Percentiles rank a stretch among this genome's conserved stretches.
Evolutionary conservation across 1,140 invertebrate genomes (phyloP).

Genomic region (Scaptomyza hsui): DNA sequence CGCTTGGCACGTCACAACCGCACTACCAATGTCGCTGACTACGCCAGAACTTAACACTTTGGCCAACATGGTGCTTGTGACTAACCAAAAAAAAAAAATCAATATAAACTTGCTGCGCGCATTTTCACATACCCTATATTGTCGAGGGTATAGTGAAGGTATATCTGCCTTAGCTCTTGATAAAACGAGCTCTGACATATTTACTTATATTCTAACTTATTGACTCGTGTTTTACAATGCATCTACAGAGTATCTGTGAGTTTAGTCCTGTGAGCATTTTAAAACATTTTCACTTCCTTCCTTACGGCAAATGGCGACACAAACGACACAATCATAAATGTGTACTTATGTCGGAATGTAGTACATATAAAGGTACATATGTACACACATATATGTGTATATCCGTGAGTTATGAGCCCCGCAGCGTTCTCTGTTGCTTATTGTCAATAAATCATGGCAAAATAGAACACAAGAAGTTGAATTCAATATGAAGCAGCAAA

Average conservation of each 20-base stretch:
- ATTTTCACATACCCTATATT: slow-evolving; percentile 4
- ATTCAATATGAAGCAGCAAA: background rate
- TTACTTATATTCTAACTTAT: background rate
- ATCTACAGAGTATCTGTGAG: background rate
- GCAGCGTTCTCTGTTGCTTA: slow-evolving; percentile 1
- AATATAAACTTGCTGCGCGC: slow-evolving; percentile 43
- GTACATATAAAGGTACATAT: background rate
- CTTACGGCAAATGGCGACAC: slow-evolving; percentile 5
- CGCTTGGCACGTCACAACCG: slow-evolving; percentile 61
- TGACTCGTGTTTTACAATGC: too few relatives aligned
- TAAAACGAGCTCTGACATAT: too few relatives aligned
- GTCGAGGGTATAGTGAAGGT: background rate
- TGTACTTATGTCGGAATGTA: background rate
- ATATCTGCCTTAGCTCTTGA: too few relatives aligned
- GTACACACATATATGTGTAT: background rate
- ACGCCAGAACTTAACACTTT: slow-evolving; percentile 3
- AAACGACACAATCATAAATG: slow-evolving; percentile 24
- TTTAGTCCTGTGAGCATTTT: background rate
- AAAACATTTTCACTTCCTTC: background rate
- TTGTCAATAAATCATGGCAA: slow-evolving; percentile 43
- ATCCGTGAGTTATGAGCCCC: slow-evolving; percentile 22
- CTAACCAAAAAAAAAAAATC: slow-evolving; percentile 49
- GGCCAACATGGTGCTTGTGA: slow-evolving; percentile 18
- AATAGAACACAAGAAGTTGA: slow-evolving; percentile 16
- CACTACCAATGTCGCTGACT: slow-evolving; percentile 23